Conservation (phyloP, 2,113 vertebrate species). For the Acrocephalus kingi region DNA sequence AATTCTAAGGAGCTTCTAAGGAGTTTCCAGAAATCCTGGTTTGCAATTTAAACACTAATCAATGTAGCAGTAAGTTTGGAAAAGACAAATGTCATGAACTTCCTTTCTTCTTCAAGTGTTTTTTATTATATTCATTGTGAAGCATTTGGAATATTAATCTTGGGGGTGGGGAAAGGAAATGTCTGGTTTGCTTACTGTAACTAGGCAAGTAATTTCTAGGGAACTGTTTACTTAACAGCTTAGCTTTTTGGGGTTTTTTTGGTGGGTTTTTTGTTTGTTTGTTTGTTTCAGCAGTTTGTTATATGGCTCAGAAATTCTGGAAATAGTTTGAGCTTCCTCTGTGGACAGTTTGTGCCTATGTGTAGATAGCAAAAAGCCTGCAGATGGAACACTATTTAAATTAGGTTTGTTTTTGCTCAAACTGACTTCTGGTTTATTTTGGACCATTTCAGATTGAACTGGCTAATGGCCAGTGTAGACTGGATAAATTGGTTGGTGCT, state of each 20-base stretch:
- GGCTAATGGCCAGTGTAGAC: neutral
- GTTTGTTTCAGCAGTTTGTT: neutral
- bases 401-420: neutral
- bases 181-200: constrained; percentile 7
- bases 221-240: neutral
- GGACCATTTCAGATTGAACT: neutral
- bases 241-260: neutral
- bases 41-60: neutral
- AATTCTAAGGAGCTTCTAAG: neutral
- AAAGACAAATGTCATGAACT: neutral
- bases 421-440: neutral
- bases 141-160: constrained; percentile 32
- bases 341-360: neutral
- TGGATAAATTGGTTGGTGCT: constrained; percentile 19
- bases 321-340: neutral
- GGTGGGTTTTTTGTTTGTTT: neutral
- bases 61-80: neutral
- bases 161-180: neutral
- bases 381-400: neutral
- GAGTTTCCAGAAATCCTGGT: neutral
- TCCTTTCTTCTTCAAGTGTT: constrained; percentile 1
- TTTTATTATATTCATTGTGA: constrained; percentile 5
- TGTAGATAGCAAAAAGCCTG: neutral
- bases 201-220: neutral
- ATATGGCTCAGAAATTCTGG: neutral